These are phyloP conservation scores for Camelus dromedarius DNA, from an alignment of 2,113 vertebrate genomes.

Conservation along the genomic window DNA sequence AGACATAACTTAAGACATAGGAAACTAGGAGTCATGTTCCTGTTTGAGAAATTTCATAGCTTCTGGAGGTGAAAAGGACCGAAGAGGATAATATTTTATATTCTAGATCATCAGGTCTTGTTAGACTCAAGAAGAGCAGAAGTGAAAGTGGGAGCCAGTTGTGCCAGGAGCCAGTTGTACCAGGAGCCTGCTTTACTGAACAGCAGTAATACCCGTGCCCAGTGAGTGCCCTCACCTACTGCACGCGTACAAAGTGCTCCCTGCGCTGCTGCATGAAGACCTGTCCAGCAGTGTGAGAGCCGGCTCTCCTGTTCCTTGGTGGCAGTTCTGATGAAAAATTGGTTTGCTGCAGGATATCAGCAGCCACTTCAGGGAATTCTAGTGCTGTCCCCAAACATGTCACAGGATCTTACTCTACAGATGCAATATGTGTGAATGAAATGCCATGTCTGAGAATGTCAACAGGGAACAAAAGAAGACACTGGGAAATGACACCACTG, in stretches of 20 bases:
- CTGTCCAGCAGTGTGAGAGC: not conserved
- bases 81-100: slow-evolving; percentile 49
- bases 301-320: slow-evolving; percentile 25
- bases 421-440: slow-evolving; percentile 46
- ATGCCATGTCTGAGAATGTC: slow-evolving; percentile 52
- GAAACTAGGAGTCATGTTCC: not conserved
- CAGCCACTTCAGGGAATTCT: slow-evolving; percentile 48
- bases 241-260: not conserved
- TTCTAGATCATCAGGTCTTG: not conserved
- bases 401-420: slow-evolving; percentile 55
- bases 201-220: not conserved
- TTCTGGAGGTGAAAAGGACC: slow-evolving; percentile 38
- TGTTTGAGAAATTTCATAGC: slow-evolving; percentile 49
- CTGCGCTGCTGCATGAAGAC: not conserved
- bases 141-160: not conserved
- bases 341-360: slow-evolving; percentile 51
- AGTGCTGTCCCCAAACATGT: slow-evolving; percentile 64
- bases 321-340: slow-evolving; percentile 64
- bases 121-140: not conserved
- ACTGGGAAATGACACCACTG: not conserved
- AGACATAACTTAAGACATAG: not conserved
- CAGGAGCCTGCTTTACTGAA: not conserved
- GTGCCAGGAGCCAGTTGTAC: not conserved
- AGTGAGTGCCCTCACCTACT: not conserved
- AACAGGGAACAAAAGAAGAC: slow-evolving; percentile 58